phyloP scores from a whole-genome alignment of 2,797 vertebrate species.

The Microctenopoma stevenorrisi region DNA sequence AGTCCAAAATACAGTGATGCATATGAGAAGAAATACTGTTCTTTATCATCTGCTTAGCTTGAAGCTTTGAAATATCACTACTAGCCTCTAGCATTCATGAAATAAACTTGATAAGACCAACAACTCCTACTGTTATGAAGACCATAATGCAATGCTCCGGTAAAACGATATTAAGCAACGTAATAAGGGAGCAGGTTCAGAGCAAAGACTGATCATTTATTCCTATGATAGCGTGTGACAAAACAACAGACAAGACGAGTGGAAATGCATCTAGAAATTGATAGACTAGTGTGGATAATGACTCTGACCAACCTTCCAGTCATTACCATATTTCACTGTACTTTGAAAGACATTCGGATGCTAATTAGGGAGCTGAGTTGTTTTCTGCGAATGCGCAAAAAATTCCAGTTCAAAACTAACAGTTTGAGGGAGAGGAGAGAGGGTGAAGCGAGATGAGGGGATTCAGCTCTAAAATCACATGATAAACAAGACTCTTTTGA shows the following conservation, averaged over 20 bases:
- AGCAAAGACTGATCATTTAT: constrained; percentile 51
- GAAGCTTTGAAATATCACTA: constrained; percentile 44
- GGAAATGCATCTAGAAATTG: constrained; percentile 36
- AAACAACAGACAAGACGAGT: constrained; percentile 31
- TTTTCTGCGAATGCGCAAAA: constrained; percentile 51
- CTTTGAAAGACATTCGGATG: constrained; percentile 54
- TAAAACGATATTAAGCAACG: constrained; percentile 10
- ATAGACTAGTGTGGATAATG: constrained; percentile 25
- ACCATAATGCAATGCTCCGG: constrained; percentile 17
- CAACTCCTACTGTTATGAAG: constrained; percentile 24
- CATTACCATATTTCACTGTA: constrained; percentile 44
- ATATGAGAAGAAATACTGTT: constrained; percentile 25
- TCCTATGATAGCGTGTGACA: constrained; percentile 39
- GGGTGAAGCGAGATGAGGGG: not conserved
- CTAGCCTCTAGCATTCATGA: constrained; percentile 38
- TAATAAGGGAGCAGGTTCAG: constrained; percentile 41
- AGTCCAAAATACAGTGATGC: constrained; percentile 30
- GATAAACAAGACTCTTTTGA: constrained; percentile 69
- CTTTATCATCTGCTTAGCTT: constrained; percentile 39
- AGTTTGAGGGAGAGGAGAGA: constrained; percentile 36
- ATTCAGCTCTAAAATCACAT: constrained; percentile 48
- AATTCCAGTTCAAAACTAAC: constrained; percentile 56
- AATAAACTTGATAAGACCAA: constrained; percentile 32
- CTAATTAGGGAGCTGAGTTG: constrained; percentile 66
- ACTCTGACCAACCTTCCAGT: constrained; percentile 43